Evolutionary conservation across 2,113 vertebrate genomes (phyloP), one percentile per base, ranked within the genome.

Genomic region (Lepisosteus oculatus): DNA sequence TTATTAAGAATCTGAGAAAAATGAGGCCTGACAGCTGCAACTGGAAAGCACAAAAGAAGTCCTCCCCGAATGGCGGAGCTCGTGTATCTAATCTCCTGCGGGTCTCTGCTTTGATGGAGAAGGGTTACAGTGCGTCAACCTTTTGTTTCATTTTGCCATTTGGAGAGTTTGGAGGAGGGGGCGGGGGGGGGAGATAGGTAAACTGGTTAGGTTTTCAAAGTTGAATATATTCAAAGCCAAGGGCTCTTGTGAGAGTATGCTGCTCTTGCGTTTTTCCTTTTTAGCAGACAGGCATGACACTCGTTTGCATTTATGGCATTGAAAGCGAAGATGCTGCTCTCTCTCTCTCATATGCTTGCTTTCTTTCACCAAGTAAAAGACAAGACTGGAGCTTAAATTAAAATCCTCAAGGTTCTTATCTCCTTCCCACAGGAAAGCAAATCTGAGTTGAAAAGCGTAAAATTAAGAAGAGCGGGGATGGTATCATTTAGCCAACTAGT

Each of bases 391-490:
- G 90, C 91, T 93, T 92, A 92, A 93, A 94, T 91, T 89, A 90
- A 94, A 95, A 95, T 95, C 92, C 93, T 88, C 86, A 72, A 85
- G 91, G 90, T 93, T 94, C 94, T 96, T 95, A 96, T 98, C 95
- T 98, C 89, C 84, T 94, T 95, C 92, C 93, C 92, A 93, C 92
- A 93, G 93, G 90, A 94, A 93, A 94, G 95, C 94, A 94, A 96
- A 98, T 95, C 92, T 93, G 88, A 94, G 93, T 92, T 94, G 94
- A 97, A 94, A 95, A 94, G 93, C 94, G 90, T 98, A 95, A 97
- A 96, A 95, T 97, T 94, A 93, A 91, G 91, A 93, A 91, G 90
- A 92, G 92, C 83, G 91, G 90, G 91, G 93, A 94, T 92, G 92
- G 93, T 93, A 92, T 95, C 91, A 90, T 95, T 94, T 93, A 92